These are phyloP conservation scores for Telmatochromis sp. DNA, from an alignment of 2,113 vertebrate genomes.

Conservation along the genomic window DNA sequence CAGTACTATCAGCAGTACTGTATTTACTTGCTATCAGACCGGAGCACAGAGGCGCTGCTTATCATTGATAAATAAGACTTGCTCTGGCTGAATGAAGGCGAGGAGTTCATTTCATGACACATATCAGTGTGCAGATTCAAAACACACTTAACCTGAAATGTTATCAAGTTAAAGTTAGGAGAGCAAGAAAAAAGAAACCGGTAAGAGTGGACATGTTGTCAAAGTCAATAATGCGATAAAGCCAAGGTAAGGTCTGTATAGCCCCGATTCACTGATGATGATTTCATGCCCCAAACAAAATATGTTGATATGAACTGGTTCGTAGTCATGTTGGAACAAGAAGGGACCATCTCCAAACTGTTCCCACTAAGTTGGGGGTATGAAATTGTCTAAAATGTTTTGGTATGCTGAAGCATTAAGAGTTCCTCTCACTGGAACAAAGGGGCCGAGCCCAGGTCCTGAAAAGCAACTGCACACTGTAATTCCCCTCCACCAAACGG, in stretches of 20 bases:
- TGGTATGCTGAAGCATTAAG: neutral
- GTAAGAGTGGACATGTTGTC: neutral
- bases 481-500: neutral
- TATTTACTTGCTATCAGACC: neutral
- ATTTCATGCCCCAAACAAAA: neutral
- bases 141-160: neutral
- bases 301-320: neutral
- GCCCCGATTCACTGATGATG: neutral
- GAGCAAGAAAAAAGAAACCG: neutral
- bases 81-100: neutral
- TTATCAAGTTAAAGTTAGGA: neutral
- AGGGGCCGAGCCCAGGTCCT: neutral
- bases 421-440: neutral
- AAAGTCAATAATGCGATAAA: neutral
- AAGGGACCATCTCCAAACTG: neutral
- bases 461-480: accelerated
- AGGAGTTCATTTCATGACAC: neutral
- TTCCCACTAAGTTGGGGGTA: neutral
- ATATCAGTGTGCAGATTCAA: neutral
- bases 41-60: neutral
- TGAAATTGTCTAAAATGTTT: neutral
- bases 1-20: neutral
- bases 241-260: neutral
- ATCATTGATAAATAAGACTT: neutral
- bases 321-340: neutral